Base-by-base conservation (phyloP, 2,113 vertebrate species). In the Theristicus caerulescens region DNA sequence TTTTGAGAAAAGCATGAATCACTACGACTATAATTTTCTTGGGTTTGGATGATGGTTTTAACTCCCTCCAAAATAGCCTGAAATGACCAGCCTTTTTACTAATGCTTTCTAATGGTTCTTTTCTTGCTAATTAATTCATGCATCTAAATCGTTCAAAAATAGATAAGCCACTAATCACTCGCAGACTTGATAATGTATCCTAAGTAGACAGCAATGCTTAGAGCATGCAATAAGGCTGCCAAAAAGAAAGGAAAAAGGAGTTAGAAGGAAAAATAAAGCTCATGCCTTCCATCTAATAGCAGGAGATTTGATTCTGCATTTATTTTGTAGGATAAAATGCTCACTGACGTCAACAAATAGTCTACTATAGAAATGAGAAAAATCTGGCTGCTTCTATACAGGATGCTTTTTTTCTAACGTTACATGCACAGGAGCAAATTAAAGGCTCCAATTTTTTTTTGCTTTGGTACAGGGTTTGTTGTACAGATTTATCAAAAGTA, bases 81-180 rank as follows among this genome's bases (percentile, higher is more conserved):
- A 94, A 94, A 93, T 64, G 42, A 86, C 34, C 42, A 95, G 66
- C 38, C 40, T 83, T 96, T 83, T 86, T 82, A 74, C 32, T 94
- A 93, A 88, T 80, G 66, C 79, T 78, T 94, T 87, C 46, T 93
- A 95, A 94, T 93, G 52, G 61, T 16, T 91, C 78, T 89, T 89
- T 87, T 58, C 77, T 89, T 85, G 15, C 51, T 88, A 88, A 95
- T 91, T 96, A 91, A 95, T 94, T 93, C 81, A 94, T 77, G 46
- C 74, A 85, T 93, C 74, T 86, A 88, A 94, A 97, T 91, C 73
- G 78, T 79, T 97, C 86, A 94, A 86, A 94, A 67, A 73, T 5
- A 94, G 84, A 82, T 93, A 89, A 95, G 58, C 54, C 88, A 79
- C 49, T 96, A 95, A 91, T 94, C 81, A 66, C 51, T 87, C 1